Percentiles rank a stretch among this genome's conserved stretches.
Evolutionary conservation across 2,113 vertebrate species (phyloP).

Genomic region (Megaceryle torquata): DNA sequence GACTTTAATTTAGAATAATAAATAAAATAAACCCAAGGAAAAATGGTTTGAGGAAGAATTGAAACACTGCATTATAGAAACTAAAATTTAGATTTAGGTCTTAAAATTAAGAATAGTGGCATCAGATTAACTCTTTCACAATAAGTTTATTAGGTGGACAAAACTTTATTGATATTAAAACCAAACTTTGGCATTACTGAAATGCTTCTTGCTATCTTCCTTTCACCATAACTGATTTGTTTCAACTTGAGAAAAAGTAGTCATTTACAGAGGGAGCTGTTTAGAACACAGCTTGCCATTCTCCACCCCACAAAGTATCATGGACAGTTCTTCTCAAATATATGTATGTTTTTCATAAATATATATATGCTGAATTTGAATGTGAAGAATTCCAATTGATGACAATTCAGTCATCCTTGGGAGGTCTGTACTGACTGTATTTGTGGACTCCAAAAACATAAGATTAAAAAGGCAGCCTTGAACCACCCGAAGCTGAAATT

Average conservation of each 20-base stretch:
- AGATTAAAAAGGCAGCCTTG: not conserved
- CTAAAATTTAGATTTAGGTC: too few relatives aligned
- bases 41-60: too few relatives aligned
- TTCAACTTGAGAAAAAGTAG: not conserved
- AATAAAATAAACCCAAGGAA: too few relatives aligned
- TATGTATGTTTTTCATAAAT: not conserved
- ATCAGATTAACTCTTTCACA: too few relatives aligned
- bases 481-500: not conserved
- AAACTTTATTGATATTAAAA: too few relatives aligned
- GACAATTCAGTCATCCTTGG: not conserved
- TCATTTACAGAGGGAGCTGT: not conserved
- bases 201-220: not conserved
- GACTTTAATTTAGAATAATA: too few relatives aligned
- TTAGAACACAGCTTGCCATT: not conserved
- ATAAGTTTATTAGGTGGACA: too few relatives aligned
- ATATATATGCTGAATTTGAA: not conserved
- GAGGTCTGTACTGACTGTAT: not conserved
- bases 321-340: not conserved
- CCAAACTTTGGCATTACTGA: not conserved
- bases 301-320: not conserved
- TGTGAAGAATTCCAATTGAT: not conserved
- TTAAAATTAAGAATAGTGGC: too few relatives aligned
- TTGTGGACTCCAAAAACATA: not conserved
- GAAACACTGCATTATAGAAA: too few relatives aligned
- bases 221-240: not conserved